These are phyloP conservation scores for Phodopus roborovskii DNA, from an alignment of 2,113 vertebrate genomes.

Conservation along the genomic window DNA sequence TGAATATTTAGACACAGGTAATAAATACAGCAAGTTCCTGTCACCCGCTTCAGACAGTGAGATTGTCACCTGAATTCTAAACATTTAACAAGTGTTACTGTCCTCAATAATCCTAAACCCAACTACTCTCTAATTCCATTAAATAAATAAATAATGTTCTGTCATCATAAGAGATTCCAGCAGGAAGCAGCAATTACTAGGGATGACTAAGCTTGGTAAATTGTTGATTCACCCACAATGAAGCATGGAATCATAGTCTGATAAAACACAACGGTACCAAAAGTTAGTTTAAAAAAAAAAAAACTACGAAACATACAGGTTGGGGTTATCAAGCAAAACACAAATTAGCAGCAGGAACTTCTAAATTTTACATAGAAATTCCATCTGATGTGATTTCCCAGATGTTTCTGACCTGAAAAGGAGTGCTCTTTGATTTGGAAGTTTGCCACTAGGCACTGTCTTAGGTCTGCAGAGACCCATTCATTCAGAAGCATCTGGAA, in stretches of 20 bases:
- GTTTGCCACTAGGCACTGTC: slow-evolving; percentile 35
- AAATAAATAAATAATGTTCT: slow-evolving; percentile 54
- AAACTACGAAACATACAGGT: background rate
- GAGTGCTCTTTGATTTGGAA: slow-evolving; percentile 72
- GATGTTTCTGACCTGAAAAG: slow-evolving; percentile 67
- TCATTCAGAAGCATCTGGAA: slow-evolving; percentile 70
- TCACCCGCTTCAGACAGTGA: background rate
- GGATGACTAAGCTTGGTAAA: slow-evolving; percentile 16
- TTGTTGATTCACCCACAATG: slow-evolving; percentile 42
- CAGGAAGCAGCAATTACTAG: slow-evolving; percentile 58
- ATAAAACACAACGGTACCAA: background rate
- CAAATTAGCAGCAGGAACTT: background rate
- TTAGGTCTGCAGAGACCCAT: slow-evolving; percentile 62
- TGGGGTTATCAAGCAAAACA: background rate
- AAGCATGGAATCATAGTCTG: slow-evolving; percentile 28
- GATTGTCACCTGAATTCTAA: slow-evolving; percentile 9
- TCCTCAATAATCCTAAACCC: slow-evolving; percentile 53
- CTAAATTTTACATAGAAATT: background rate
- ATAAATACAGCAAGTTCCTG: background rate
- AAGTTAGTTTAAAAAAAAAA: background rate
- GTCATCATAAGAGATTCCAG: slow-evolving; percentile 69
- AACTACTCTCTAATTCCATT: slow-evolving; percentile 51
- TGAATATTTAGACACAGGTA: slow-evolving; percentile 28
- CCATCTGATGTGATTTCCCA: background rate
- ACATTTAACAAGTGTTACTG: background rate